These are phyloP conservation scores for Archaeoteleia sp. DNA, from an alignment of 2,888 invertebrate species.

Conservation along the genomic window DNA sequence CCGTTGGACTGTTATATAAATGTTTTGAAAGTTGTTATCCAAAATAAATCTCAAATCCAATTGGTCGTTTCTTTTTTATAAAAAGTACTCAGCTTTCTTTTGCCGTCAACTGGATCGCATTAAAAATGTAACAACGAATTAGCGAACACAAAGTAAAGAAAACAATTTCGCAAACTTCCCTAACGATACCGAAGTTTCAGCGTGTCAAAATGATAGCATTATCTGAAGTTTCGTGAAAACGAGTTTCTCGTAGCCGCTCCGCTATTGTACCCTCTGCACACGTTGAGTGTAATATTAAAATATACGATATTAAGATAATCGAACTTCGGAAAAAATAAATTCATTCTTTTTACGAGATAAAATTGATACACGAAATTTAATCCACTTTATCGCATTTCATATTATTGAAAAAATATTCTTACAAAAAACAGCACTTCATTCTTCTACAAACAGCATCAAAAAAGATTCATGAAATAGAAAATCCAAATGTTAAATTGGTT, in stretches of 20 bases:
- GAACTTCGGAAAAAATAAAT: constrained; percentile 38
- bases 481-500: no score
- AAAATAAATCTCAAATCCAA: constrained; percentile 4
- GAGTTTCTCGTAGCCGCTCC: constrained; percentile 44
- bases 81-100: constrained; percentile 9
- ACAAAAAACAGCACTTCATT: no score
- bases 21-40: no score
- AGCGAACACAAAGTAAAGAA: constrained; percentile 47
- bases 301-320: constrained; percentile 38
- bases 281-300: constrained; percentile 38
- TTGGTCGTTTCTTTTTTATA: constrained; percentile 15
- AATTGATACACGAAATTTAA: no score
- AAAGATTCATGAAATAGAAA: no score
- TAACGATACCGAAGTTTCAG: constrained; percentile 46
- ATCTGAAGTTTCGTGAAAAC: constrained; percentile 44
- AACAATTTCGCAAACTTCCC: constrained; percentile 48
- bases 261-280: constrained; percentile 21
- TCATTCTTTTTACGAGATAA: constrained; percentile 21
- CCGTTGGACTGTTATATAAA: no score
- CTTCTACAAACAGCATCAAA: no score
- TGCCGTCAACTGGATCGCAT: constrained; percentile 24
- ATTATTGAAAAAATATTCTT: constrained; percentile 7
- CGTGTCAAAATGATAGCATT: constrained; percentile 46
- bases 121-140: constrained; percentile 48
- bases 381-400: no score